Conservation (phyloP, 2,797 vertebrate genomes). For the Chelonia mydas region DNA sequence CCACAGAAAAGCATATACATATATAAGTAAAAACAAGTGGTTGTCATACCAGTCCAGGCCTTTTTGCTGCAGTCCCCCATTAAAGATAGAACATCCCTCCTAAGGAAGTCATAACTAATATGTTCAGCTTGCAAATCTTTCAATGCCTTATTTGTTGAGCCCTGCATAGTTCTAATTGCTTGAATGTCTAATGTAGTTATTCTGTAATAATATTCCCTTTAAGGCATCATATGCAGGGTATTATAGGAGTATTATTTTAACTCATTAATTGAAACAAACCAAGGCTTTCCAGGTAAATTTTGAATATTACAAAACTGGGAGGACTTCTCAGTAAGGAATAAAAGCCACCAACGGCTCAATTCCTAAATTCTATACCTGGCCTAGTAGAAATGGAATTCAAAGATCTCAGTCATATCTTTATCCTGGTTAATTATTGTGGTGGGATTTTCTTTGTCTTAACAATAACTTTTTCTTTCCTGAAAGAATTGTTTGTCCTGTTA, state of each 20-base stretch:
- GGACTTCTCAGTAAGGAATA: neutral
- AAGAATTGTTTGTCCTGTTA: conserved; percentile 65
- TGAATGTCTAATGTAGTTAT: neutral
- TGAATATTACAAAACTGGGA: neutral
- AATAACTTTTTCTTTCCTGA: conserved; percentile 57
- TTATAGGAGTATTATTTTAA: neutral
- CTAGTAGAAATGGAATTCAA: neutral
- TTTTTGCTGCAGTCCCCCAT: neutral
- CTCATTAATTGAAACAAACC: neutral
- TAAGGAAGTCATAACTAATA: neutral
- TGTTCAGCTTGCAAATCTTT: neutral
- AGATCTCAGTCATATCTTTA: neutral
- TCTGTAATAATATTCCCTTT: neutral
- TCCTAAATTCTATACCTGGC: neutral
- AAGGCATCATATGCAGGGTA: neutral
- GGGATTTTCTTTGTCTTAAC: conserved; percentile 44
- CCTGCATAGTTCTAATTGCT: neutral
- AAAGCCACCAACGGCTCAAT: neutral
- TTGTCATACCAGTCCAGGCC: neutral
- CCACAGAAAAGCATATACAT: neutral
- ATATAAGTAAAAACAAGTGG: neutral
- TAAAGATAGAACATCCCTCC: neutral
- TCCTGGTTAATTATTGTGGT: conserved; percentile 64
- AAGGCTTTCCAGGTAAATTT: neutral
- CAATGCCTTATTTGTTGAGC: neutral